Percentiles rank a stretch among this genome's conserved stretches.
These are phyloP conservation scores for Caerostris extrusa DNA, from an alignment of 1,140 invertebrate species.

Conservation along the genomic window DNA sequence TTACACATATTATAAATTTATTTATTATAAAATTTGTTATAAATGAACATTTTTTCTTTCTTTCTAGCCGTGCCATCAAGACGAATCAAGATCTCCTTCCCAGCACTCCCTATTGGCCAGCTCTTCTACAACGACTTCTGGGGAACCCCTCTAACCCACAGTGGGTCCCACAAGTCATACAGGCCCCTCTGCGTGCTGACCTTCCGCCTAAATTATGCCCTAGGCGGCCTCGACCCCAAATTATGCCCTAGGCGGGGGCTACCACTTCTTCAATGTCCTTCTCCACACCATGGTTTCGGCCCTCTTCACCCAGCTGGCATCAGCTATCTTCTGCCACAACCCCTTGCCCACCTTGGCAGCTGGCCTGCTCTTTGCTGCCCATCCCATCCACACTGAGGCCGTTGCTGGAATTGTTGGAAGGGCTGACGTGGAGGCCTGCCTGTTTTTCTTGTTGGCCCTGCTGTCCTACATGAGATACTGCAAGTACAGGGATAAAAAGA, in stretches of 20 bases:
- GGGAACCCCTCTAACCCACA: constrained; percentile 92
- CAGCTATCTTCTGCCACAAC: constrained; percentile 75
- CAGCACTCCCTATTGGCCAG: constrained; percentile 84
- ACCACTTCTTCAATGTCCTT: constrained; percentile 83
- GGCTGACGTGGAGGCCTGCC: constrained; percentile 83
- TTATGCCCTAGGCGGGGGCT: constrained; percentile 82
- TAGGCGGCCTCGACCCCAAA: constrained; percentile 82
- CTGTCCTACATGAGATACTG: constrained; percentile 84
- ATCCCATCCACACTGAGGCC: constrained; percentile 88
- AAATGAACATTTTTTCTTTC: constrained; percentile 77
- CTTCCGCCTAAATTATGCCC: constrained; percentile 91
- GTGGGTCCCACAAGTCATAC: constrained; percentile 97
- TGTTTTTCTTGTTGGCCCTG: constrained; percentile 83
- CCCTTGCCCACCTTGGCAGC: constrained; percentile 79
- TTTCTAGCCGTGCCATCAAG: constrained; percentile 92
- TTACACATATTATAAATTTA: too few species aligned
- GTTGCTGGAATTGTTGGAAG: constrained; percentile 84
- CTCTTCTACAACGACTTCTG: constrained; percentile 93
- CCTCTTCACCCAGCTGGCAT: constrained; percentile 80
- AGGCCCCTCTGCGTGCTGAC: constrained; percentile 95
- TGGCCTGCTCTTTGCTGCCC: constrained; percentile 82
- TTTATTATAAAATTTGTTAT: too few species aligned
- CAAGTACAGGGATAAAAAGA: constrained; percentile 75
- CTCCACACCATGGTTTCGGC: constrained; percentile 82
- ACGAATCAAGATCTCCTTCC: constrained; percentile 92